A percentile compares a stretch with the other conserved stretches of the same genome.
These are phyloP conservation scores for Drosophila maculinotata DNA, from an alignment of 2,888 invertebrate species.

Conservation along the genomic window DNA sequence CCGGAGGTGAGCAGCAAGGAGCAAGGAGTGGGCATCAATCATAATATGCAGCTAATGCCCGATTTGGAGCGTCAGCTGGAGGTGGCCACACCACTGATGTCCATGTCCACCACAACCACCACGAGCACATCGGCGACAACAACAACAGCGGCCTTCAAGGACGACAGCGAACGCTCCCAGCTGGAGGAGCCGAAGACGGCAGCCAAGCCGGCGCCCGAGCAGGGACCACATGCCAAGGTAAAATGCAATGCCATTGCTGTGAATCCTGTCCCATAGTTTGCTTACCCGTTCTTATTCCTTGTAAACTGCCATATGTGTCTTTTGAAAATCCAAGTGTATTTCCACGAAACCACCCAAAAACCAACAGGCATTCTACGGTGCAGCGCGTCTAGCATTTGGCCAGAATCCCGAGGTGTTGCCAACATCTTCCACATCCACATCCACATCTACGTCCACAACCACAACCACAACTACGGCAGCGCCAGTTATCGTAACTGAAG, in stretches of 20 bases:
- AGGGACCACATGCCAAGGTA: conserved; percentile 67
- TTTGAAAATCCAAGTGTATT: conserved; percentile 77
- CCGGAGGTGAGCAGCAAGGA: conserved; percentile 51
- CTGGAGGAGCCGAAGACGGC: conserved; percentile 70
- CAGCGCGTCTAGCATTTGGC: conserved; percentile 86
- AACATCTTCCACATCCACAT: conserved; percentile 76
- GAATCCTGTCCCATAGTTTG: conserved; percentile 31
- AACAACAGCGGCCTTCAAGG: conserved; percentile 70
- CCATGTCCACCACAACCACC: conserved; percentile 65
- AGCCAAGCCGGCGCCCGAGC: conserved; percentile 53
- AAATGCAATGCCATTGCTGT: conserved; percentile 18
- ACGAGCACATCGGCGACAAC: conserved; percentile 70
- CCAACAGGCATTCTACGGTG: conserved; percentile 87
- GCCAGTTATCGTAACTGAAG: conserved; percentile 47
- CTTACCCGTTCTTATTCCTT: conserved; percentile 47
- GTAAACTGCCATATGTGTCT: conserved; percentile 67
- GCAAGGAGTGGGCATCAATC: conserved; percentile 1
- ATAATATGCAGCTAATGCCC: conserved; percentile 53
- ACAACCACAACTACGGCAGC: conserved; percentile 58
- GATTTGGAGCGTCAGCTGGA: conserved; percentile 83
- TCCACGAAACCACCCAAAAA: conserved; percentile 77
- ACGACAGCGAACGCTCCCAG: conserved; percentile 66
- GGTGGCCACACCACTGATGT: conserved; percentile 77
- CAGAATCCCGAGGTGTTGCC: conserved; percentile 86
- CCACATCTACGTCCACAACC: conserved; percentile 59